Evolutionary conservation across 2,113 vertebrate genomes (phyloP), one percentile per base, ranked within the genome.

Genomic region (Solenodon paradoxus): DNA sequence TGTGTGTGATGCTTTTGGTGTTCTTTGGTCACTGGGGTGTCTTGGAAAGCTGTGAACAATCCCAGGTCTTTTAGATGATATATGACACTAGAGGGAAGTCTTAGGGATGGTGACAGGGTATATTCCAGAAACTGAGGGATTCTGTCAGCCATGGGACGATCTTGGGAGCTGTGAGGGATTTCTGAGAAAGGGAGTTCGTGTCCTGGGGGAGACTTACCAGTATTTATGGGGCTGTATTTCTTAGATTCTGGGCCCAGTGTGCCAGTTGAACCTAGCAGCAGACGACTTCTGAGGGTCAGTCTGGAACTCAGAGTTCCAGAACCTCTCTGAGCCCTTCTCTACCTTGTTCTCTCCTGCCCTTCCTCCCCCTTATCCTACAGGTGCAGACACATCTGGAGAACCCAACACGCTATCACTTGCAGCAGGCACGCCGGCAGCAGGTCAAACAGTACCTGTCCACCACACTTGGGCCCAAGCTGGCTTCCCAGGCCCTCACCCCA

Each of bases 361-460:
- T 69, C 19, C 2, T 79, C 81, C 63, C 35, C 71, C 59, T 95
- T 28, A 26, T 85, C 51, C 35, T 17, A 82, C 59, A 99, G 99
- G 99, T 99, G 42, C 99, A 99, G 97, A 99, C 98, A 38, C 99
- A 99, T 94, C 97, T 99, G 96, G 99, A 99, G 96, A 99, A 99
- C 93, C 99, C 99, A 20, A 99, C 99, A 2, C 99, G 98, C 96
- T 99, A 99, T 97, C 99, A 99, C 97, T 98, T 99, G 86, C 99
- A 99, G 97, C 99, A 99, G 97, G 98, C 99, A 0, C 99, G 99
- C 98, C 98, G 98, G 77, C 99, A 99, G 80, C 99, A 99, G 97
- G 99, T 99, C 85, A 99, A 99, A 94, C 98, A 99, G 97, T 99
- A 99, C 93, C 98, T 99, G 55, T 99, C 99, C 26, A 99, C 99